phyloP scores from a whole-genome alignment of 2,888 invertebrate genomes.

The Apamea monoglypha region DNA sequence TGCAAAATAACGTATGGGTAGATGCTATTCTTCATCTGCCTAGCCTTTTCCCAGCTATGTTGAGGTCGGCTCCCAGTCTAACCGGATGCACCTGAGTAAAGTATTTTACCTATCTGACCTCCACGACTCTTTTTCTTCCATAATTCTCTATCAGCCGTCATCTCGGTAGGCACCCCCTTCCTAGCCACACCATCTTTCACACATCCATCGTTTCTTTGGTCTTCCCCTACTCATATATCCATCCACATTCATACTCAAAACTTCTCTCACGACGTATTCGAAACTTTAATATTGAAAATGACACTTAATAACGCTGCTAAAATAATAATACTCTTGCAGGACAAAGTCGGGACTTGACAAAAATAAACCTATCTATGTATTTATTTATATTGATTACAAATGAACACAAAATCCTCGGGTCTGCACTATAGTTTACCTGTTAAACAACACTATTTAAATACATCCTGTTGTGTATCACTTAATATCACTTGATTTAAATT shows the following conservation, averaged over 20 bases:
- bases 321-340: constrained; percentile 5
- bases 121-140: background rate
- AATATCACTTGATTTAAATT: constrained; percentile 17
- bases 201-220: background rate
- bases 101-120: too few species aligned
- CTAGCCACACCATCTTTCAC: too few species aligned
- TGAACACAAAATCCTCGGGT: constrained; percentile 23
- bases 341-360: constrained; percentile 24
- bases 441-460: constrained; percentile 28
- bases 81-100: too few species aligned
- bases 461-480: constrained; percentile 10
- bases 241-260: background rate
- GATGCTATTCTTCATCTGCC: too few species aligned
- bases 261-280: background rate
- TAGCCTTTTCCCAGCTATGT: too few species aligned
- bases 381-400: constrained; percentile 57
- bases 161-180: background rate
- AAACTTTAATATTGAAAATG: background rate
- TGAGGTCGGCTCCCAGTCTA: too few species aligned
- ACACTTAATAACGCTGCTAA: background rate
- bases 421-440: constrained; percentile 61
- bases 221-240: background rate
- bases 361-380: constrained; percentile 36
- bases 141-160: too few species aligned
- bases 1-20: background rate